Evolutionary conservation across 2,888 invertebrate genomes (phyloP).

Genomic region (Hirtodrosophila confusa): DNA sequence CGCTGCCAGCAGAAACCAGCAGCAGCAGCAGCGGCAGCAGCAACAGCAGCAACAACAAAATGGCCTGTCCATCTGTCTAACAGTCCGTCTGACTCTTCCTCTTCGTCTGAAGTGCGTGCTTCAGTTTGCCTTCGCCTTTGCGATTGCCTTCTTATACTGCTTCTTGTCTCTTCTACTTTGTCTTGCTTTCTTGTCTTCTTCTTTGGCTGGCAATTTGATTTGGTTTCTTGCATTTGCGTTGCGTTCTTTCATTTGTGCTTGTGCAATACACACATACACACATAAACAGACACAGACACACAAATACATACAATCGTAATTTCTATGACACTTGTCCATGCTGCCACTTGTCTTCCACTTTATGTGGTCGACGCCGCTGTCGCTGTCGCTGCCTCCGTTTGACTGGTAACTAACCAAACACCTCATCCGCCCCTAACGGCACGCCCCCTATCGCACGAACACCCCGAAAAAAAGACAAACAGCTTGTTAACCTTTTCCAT

Average conservation of each 20-base stretch:
- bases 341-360: conserved; percentile 79
- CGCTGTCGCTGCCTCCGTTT: conserved; percentile 25
- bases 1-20: conserved; percentile 5
- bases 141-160: conserved; percentile 35
- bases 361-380: conserved; percentile 62
- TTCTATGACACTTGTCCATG: conserved; percentile 78
- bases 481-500: conserved; percentile 5
- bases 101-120: conserved; percentile 73
- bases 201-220: conserved; percentile 60
- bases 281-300: conserved; percentile 14
- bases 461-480: conserved; percentile 46
- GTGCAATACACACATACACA: conserved; percentile 47
- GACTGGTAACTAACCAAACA: conserved; percentile 68
- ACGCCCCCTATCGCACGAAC: conserved; percentile 33
- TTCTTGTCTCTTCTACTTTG: conserved; percentile 12
- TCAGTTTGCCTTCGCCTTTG: conserved; percentile 54
- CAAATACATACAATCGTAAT: conserved; percentile 48
- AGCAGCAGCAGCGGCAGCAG: conserved; percentile 8
- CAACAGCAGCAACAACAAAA: conserved; percentile 46
- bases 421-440: conserved; percentile 34
- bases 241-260: conserved; percentile 67
- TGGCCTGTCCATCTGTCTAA: conserved; percentile 62
- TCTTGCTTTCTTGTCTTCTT: conserved; percentile 29
- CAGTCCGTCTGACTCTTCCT: conserved; percentile 44
- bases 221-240: conserved; percentile 72